Evolutionary conservation across 2,113 vertebrate species (phyloP), one percentile per base, ranked within the genome.

Genomic region (Chamaea fasciata): DNA sequence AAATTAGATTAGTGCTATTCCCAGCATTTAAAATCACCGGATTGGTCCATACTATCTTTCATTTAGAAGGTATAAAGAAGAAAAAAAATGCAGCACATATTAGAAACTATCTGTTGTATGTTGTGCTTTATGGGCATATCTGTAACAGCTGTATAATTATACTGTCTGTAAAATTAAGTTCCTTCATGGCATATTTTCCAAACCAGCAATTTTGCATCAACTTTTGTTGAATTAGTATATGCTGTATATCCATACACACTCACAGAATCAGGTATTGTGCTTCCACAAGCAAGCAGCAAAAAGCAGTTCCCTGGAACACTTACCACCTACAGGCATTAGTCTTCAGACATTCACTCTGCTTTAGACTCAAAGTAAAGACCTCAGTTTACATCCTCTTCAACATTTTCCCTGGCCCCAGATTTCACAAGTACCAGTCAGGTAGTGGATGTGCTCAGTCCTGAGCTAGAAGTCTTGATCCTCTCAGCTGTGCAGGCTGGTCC

Each of bases 71-170:
- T 41, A 55, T 55, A 33, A 94, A 84, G 11, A 65, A 39, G 37
- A 8, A 74, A 76, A 86, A 11, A 92, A 81, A 42, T 30, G 50
- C 33, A 74, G 28, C 26, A 41, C 11, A 3, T 44, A 49, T 55
- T 39, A 74, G 63, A 94, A 92, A 44, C 27, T 73, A 30, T 57
- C 44, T 64, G 6, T 71, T 63, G 1, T 47, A 90, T 69, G 13
- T 2, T 86, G 35, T 64, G 19, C 37, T 93, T 76, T 83, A 80
- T 24, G 60, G 50, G 21, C 5, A 0, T 85, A 73, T 87, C 55
- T 94, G 17, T 74, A 92, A 67, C 55, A 87, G 50, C 80, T 91
- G 50, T 70, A 70, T 67, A 90, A 76, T 83, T 93, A 84, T 15
- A 22, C 31, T 70, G 50, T 26, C 84, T 89, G n/a, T 70, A 73